Conservation (phyloP, 2,888 invertebrate genomes). For the Trisateles emortualis region DNA sequence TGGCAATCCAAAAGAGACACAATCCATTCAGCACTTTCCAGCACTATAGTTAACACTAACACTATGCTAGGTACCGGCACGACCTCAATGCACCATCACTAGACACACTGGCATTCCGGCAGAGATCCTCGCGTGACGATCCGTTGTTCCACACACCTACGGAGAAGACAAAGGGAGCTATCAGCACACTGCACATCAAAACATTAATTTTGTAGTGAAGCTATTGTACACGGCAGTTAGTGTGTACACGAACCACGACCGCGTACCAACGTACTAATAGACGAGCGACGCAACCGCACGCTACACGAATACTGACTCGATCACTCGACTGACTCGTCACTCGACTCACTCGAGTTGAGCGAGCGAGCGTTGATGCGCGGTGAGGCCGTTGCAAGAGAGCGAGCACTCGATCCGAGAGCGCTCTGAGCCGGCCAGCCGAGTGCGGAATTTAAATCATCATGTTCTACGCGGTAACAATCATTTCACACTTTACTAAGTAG, state of each 20-base stretch:
- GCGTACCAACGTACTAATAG: conserved; percentile 28
- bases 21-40: conserved; percentile 82
- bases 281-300: conserved; percentile 60
- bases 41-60: conserved; percentile 83
- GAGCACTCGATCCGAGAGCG: conserved; percentile 1
- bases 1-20: conserved; percentile 84
- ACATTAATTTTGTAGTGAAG: conserved; percentile 65
- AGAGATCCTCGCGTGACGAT: conserved; percentile 56
- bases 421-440: conserved; percentile 25
- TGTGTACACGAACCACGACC: conserved; percentile 31
- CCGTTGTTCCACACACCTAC: conserved; percentile 73
- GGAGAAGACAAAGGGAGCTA: conserved; percentile 71
- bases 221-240: conserved; percentile 43
- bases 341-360: conserved; percentile 32
- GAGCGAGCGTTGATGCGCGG: conserved; percentile 22
- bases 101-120: conserved; percentile 79
- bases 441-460: conserved; percentile 67
- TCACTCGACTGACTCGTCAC: no score
- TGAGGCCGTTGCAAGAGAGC: no score
- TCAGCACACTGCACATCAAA: conserved; percentile 70
- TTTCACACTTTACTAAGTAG: conserved; percentile 78
- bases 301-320: conserved; percentile 67
- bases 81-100: conserved; percentile 82
- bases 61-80: conserved; percentile 74
- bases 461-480: conserved; percentile 66